Conservation (phyloP, 64 coral and sea anemone genomes). For the Pachyseris speciosa region DNA sequence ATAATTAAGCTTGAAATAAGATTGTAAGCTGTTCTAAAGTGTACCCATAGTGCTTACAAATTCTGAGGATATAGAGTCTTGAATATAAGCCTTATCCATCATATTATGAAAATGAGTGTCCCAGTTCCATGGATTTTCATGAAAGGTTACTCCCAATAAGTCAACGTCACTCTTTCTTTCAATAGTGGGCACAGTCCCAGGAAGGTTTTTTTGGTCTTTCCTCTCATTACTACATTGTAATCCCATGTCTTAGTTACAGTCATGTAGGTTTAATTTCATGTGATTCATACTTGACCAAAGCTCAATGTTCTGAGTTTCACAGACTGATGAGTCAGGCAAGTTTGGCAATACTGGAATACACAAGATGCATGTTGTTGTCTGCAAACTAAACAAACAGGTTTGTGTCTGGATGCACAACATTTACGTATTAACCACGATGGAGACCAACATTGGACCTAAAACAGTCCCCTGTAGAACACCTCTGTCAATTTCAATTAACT, state of each 20-base stretch:
- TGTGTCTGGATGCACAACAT: background rate
- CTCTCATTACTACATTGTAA: background rate
- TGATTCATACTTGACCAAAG: background rate
- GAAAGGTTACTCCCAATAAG: too few relatives aligned
- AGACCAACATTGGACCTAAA: background rate
- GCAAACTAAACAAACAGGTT: background rate
- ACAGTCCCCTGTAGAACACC: background rate
- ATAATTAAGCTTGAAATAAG: conserved; percentile 22
- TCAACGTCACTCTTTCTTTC: background rate
- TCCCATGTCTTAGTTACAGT: conserved; percentile 15
- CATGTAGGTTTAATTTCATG: background rate
- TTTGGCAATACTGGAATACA: background rate
- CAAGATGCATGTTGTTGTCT: background rate
- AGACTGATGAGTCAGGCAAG: background rate
- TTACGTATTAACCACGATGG: conserved; percentile 5
- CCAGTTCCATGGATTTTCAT: background rate
- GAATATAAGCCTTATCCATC: background rate
- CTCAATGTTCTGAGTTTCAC: background rate
- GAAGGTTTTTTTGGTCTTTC: background rate
- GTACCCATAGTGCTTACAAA: too few relatives aligned
- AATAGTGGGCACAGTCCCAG: background rate
- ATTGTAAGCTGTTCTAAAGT: too few relatives aligned
- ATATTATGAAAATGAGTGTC: background rate
- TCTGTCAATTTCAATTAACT: background rate
- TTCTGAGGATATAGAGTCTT: too few relatives aligned